Evolutionary conservation across 2,113 vertebrate genomes (phyloP), one percentile per base, ranked within the genome.

Genomic region (Alligator sinensis): DNA sequence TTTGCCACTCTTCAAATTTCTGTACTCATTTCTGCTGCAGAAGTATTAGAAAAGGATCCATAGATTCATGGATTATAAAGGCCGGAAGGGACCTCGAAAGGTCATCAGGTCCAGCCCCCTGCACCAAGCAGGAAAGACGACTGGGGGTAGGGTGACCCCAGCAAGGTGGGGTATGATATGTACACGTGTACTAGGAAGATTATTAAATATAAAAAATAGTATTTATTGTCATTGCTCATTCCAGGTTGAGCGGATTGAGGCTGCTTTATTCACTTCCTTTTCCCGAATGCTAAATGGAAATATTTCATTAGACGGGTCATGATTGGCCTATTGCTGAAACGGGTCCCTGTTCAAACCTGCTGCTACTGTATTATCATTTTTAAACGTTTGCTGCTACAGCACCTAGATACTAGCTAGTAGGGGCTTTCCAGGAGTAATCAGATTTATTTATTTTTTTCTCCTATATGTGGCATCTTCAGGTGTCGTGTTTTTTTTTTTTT

Each of bases 181-280:
- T 47, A 47, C 6, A 47, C 7, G 15, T 58, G 61, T 22, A 13
- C 57, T 61, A 91, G 74, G 34, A 84, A 80, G 76, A 4, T 15
- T 25, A 34, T n/a, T 70, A 13, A 38, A 6, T 59, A 30, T 38
- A 8, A 68, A 92, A 86, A 2, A 21, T 13, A 0, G 14, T 57
- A 1, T 1, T 13, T 1, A 0, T 19, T 28, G 55, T 1, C 77
- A 61, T 28, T 85, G 76, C 86, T 70, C 18, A 0, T 30, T 76
- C 60, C 59, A n/a, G 0, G 17, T 2, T 1, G 5, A 76, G 9
- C 34, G 30, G 3, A 15, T 82, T 22, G 57, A 70, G 25, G 63
- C 18, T 34, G 19, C 63, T 18, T 82, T 89, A 54, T 11, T 60
- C 61, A 22, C 0, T 74, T 74, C 34, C 38, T 82, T 14, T 60